Evolutionary conservation across 2,113 vertebrate genomes (phyloP), one percentile per base, ranked within the genome.

Genomic region (Mandrillus leucophaeus): DNA sequence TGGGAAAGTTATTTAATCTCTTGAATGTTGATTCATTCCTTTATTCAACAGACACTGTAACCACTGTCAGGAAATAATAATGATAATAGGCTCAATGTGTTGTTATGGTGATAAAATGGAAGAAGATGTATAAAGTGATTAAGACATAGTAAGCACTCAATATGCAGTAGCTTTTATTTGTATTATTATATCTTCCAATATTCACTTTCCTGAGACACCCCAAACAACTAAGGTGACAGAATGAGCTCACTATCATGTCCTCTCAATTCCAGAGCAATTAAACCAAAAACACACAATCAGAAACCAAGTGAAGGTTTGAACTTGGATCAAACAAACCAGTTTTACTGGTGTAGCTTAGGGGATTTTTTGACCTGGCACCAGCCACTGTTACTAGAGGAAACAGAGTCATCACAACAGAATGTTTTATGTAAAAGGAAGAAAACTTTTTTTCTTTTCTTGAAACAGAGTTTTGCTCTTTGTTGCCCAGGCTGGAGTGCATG

Each of bases 181-280:
- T 95, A 66, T 91, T 92, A 72, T 61, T 80, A 18, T 73, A 30
- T 81, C 76, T 88, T 72, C 35, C 23, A 96, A 64, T 86, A 81
- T 57, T 82, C 16, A 87, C 35, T 87, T 75, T 81, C 27, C 8
- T 57, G 32, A 96, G 75, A 64, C n/a, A 88, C 23, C 6, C 2
- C 88, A 88, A 92, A 84, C 27, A 61, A 20, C 23, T 57, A 43
- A 92, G 13, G 5, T 59, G 59, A 85, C 1, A 79, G 11, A 87
- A 82, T 85, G 52, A 72, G 1, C 5, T 82, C 17, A 92, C n/a
- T 45, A 45, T 23, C 40, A 0, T 11, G 27, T 48, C 32, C 75
- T 76, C 35, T 27, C 38, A 72, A 78, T 83, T 55, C 20, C 43
- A 90, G 48, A 88, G 35, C 5, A 90, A 95, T 57, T 48, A 66